Base-by-base conservation (phyloP, 2,888 invertebrate species). In the Eurytoma adleriae region DNA sequence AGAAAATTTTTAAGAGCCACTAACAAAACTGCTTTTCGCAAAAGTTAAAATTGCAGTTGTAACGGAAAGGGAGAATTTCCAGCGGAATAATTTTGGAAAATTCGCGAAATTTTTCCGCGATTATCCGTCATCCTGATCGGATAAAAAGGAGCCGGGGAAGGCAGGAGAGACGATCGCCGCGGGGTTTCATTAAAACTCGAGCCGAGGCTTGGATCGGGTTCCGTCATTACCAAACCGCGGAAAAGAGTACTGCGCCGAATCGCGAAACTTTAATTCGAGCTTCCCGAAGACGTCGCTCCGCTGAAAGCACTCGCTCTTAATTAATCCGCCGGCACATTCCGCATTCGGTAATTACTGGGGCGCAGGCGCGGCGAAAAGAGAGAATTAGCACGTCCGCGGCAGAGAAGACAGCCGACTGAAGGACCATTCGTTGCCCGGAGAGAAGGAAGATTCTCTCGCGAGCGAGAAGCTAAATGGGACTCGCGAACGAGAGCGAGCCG, bases 301-400 rank as follows among this genome's bases (percentile, higher is more conserved):
- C 59, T 72, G n/a, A 56, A 59, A 24, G 27, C 56, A 16, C 14
- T 16, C 56, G 62, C 30, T 57, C 64, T 71, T 78, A 72, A 78
- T 72, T 67, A 72, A 78, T 72, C 66, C 30, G 54, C 64, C 20
- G 13, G 48, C 54, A 54, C 50, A 40, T 40, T 40, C 40, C 40
- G 40, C 66, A 50, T 72, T 72, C 52, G 78, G 72, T 78, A 78
- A 78, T 78, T 78, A 64, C 69, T 62, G 18, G 18, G 14, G 16
- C 16, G 30, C 20, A 18, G 56, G 30, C 54, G 54, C 54, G 54
- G 16, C 54, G 54, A 54, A 54, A n/a, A n/a, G 14, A 54, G 71
- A 71, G 71, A 64, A 75, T 73, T 67, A 68, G 64, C 69, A 68
- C 27, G 13, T 62, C 62, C 14, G 59, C 7, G 40, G 30, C 30